phyloP scores from a whole-genome alignment of 2,888 invertebrate genomes.

The Dione juno region DNA sequence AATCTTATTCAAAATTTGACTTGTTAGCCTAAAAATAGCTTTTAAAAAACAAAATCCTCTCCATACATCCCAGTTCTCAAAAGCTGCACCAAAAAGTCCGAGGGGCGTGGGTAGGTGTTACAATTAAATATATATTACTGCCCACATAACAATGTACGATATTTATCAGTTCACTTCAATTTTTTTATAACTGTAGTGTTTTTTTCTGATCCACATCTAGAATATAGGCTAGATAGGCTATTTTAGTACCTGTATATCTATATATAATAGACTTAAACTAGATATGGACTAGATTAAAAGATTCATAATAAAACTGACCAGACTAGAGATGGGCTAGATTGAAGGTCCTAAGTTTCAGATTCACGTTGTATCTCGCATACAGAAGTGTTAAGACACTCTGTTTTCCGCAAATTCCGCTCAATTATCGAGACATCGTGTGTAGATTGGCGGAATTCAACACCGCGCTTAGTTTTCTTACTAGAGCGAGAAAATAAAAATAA shows the following conservation, averaged over 20 bases:
- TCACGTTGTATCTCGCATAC: no score
- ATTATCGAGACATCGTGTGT: no score
- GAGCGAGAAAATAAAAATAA: no score
- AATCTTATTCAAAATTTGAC: no score
- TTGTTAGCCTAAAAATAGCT: conserved; percentile 2
- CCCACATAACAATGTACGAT: conserved; percentile 42
- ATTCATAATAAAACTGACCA: background rate
- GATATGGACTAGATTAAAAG: background rate
- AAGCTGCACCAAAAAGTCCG: conserved; percentile 64
- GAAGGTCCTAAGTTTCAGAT: no score
- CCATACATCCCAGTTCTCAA: conserved; percentile 47
- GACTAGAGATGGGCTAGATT: no score
- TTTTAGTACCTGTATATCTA: background rate
- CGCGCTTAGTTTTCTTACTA: no score
- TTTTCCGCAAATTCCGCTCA: no score
- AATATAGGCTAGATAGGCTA: background rate
- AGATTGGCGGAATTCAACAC: no score
- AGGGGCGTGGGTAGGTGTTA: conserved; percentile 69
- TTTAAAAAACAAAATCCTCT: conserved; percentile 42
- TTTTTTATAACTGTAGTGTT: conserved; percentile 27
- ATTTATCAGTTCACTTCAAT: conserved; percentile 27
- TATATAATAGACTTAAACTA: no score
- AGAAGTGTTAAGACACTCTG: no score
- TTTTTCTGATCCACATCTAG: background rate
- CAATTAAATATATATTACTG: conserved; percentile 73